Base-by-base conservation (phyloP, 2,113 vertebrate genomes). In the Brienomyrus brachyistius region DNA sequence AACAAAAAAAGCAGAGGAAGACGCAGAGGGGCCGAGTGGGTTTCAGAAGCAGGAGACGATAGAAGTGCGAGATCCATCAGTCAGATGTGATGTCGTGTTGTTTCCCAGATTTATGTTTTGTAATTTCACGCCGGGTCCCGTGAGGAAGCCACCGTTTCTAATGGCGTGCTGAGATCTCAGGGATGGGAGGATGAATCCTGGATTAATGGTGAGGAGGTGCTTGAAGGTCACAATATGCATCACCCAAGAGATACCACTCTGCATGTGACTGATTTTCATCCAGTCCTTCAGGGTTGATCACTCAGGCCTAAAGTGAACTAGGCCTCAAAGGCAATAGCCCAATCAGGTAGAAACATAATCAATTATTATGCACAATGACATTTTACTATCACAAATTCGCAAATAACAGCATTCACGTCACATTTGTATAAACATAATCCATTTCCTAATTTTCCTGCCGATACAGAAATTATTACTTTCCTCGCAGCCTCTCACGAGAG, bases 31-130 rank as follows among this genome's bases (percentile, higher is more conserved):
- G 35, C 31, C 35, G 74, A 43, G 35, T 40, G 31, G 13, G 13
- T 43, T 48, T 23, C 17, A 40, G 31, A 86, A 21, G 50, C 47
- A 1, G 27, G 31, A 89, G 4, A 27, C 27, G 15, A 92, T 89
- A 87, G 80, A 91, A 51, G 90, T 54, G 85, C 86, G 74, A 84
- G 86, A 86, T 35, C 27, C 89, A 89, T 43, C 90, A 87, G 90
- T 93, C 91, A 91, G 90, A 86, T 84, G 90, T 91, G 88, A 91
- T 91, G 91, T 89, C 87, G 89, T 90, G 91, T 92, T 90, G 91
- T 92, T 92, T 94, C 52, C 54, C n/a, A 10, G 11, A 43, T 40
- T 52, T 43, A 21, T 31, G 66, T 45, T 89, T 51, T 27, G 47
- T 6, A 54, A 86, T 85, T 9, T 47, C 40, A n/a, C 27, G 13